A percentile compares a stretch with the other conserved stretches of the same genome.
Conservation (phyloP, 2,113 vertebrate species). For the Nothocercus nigrocapillus region DNA sequence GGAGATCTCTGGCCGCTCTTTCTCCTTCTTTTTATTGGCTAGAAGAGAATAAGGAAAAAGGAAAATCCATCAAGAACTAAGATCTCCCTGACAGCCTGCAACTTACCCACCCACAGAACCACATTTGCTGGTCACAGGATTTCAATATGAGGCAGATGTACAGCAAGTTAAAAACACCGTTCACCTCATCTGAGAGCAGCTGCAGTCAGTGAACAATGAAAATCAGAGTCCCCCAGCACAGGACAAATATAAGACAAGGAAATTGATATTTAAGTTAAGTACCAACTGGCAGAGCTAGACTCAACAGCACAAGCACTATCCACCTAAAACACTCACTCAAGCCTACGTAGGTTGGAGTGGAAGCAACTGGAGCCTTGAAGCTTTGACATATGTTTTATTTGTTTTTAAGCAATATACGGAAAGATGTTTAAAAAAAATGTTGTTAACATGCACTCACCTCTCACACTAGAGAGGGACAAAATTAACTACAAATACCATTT, state of each 20-base stretch:
- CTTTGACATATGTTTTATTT: neutral
- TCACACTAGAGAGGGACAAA: neutral
- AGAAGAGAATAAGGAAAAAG: neutral
- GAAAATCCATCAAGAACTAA: neutral
- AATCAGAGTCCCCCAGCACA: neutral
- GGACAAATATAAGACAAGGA: neutral
- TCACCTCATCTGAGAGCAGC: neutral
- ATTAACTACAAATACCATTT: neutral
- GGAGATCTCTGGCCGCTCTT: conserved; percentile 92
- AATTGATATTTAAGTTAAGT: neutral
- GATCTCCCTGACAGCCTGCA: neutral
- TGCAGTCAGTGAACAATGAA: neutral
- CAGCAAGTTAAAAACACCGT: neutral
- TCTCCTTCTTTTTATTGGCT: conserved; percentile 94
- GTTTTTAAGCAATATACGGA: neutral
- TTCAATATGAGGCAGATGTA: neutral
- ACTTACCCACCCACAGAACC: neutral
- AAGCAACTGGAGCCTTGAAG: neutral
- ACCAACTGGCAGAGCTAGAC: neutral
- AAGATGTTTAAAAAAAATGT: neutral
- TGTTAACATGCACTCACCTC: neutral
- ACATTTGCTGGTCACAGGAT: neutral
- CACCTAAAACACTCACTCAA: neutral
- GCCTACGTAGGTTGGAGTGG: neutral
- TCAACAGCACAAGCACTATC: neutral